Conservation (phyloP, 2,888 invertebrate species). For the Eumerus sabulonum region DNA sequence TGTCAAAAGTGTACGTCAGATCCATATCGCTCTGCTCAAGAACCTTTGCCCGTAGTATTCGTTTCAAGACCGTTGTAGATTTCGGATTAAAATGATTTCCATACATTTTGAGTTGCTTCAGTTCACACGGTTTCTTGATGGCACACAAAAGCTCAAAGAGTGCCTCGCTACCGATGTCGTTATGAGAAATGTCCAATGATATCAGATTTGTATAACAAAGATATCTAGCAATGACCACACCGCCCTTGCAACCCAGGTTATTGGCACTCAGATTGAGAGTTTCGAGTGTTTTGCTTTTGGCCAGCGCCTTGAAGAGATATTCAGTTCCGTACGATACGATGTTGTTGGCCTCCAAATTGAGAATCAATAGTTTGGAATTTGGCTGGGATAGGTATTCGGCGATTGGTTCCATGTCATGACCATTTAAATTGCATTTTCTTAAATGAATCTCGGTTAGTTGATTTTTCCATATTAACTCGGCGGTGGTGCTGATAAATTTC, state of each 20-base stretch:
- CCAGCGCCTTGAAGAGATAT: slow-evolving; percentile 72
- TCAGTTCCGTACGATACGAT: slow-evolving; percentile 74
- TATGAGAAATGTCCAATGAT: slow-evolving; percentile 73
- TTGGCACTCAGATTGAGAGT: slow-evolving; percentile 74
- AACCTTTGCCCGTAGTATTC: slow-evolving; percentile 72
- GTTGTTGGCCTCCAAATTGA: slow-evolving; percentile 73
- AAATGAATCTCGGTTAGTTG: slow-evolving; percentile 73
- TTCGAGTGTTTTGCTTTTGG: slow-evolving; percentile 68
- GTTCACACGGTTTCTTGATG: slow-evolving; percentile 73
- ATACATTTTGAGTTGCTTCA: slow-evolving; percentile 72
- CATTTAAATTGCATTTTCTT: slow-evolving; percentile 73
- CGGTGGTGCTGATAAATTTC: slow-evolving; percentile 72
- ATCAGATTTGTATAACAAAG: slow-evolving; percentile 67
- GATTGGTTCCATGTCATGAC: slow-evolving; percentile 74
- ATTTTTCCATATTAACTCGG: slow-evolving; percentile 74
- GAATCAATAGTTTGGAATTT: slow-evolving; percentile 66
- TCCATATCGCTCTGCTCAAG: slow-evolving; percentile 55
- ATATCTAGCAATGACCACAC: slow-evolving; percentile 73
- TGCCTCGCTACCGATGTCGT: slow-evolving; percentile 71
- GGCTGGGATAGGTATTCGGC: slow-evolving; percentile 72
- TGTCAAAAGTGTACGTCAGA: slow-evolving; percentile 41
- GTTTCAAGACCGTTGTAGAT: slow-evolving; percentile 71
- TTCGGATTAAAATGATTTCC: slow-evolving; percentile 73
- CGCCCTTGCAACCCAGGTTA: slow-evolving; percentile 74
- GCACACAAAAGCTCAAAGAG: slow-evolving; percentile 73